phyloP scores from a whole-genome alignment of 2,888 invertebrate genomes.

The Acronicta alni region DNA sequence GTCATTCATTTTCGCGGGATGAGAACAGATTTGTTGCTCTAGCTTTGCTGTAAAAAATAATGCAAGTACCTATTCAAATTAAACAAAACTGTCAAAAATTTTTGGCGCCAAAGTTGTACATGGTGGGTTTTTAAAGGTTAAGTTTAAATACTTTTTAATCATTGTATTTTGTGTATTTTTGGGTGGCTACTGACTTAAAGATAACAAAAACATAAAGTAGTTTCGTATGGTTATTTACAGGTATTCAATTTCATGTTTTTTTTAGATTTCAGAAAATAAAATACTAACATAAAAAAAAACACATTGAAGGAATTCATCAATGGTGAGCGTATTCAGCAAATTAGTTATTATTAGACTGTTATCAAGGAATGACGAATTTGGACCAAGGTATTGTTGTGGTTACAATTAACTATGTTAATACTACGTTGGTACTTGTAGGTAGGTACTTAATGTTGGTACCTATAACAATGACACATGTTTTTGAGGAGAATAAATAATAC shows the following conservation, averaged over 20 bases:
- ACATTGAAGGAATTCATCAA: no score
- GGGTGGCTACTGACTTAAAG: no score
- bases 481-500: not conserved
- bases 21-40: not conserved
- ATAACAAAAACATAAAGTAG: no score
- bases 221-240: no score
- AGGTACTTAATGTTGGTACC: not conserved
- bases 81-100: not conserved
- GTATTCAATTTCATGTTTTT: no score
- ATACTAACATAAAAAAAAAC: no score
- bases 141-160: no score
- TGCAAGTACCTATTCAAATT: not conserved
- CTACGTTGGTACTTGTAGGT: constrained; percentile 14
- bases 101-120: no score
- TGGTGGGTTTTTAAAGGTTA: no score
- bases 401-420: constrained; percentile 23
- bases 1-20: not conserved
- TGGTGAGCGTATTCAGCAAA: not conserved
- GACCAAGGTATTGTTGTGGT: constrained; percentile 57
- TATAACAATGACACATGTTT: constrained; percentile 19
- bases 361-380: constrained; percentile 52
- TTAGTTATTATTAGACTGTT: constrained; percentile 7
- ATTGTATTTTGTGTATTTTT: no score
- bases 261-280: no score
- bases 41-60: not conserved